Evolutionary conservation across 2,888 invertebrate genomes (phyloP), one percentile per base, ranked within the genome.

Genomic region (Parapristionchus giblindavisi): DNA sequence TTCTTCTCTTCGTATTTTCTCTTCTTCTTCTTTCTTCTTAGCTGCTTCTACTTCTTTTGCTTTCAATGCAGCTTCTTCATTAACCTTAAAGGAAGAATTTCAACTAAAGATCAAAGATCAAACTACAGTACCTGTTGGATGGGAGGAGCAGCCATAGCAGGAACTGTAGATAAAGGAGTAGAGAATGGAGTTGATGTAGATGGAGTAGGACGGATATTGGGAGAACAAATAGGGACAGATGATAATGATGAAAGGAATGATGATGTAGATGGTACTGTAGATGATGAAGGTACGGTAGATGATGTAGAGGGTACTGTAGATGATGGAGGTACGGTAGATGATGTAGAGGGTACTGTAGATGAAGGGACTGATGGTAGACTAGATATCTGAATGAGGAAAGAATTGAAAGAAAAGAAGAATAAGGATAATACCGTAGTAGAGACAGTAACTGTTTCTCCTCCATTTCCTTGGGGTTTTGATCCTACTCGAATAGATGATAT

Each of bases 1-100:
- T 27, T 63, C 40, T 63, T 43, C 63, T 63, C 63, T 29, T 40
- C 63, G 40, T 40, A 40, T n/a, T 63, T 36, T 29, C 63, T 36
- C 63, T 63, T 27, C 63, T 63, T n/a, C 40, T 63, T 27, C 21
- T n/a, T n/a, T n/a, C n/a, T 24, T 29, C 63, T 40, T 40, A 24
- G 3, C 63, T 5, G 63, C 63, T 3, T 24, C 40, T 17, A 27
- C 63, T 40, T 29, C 63, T n/a, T n/a, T n/a, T n/a, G n/a, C n/a
- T n/a, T n/a, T n/a, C n/a, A n/a, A n/a, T n/a, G 11, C 61, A 17
- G 38, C 61, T 38, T 17, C 43, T 43, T 17, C 43, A n/a, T n/a
- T n/a, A n/a, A n/a, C n/a, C n/a, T n/a, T n/a, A n/a, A n/a, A n/a
- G n/a, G n/a, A n/a, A n/a, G n/a, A n/a, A n/a, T n/a, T n/a, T n/a